A percentile compares a stretch with the other conserved stretches of the same genome.
phyloP scores from a whole-genome alignment of 37 sponge, comb jelly and placozoan species.

The Chondrosia reniformis region DNA sequence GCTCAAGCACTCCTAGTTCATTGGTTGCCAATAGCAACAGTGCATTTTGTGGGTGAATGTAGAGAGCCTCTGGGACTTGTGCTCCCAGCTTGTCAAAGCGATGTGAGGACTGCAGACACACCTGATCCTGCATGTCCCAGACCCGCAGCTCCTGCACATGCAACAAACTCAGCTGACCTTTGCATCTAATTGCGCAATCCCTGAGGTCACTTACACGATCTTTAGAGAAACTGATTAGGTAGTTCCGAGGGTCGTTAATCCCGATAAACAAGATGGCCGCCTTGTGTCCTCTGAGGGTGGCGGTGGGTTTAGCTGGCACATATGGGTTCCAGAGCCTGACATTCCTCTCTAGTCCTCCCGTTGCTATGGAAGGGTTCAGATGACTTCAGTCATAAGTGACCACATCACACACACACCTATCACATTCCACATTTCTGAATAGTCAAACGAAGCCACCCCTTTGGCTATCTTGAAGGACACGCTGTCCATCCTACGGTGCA shows the following conservation, averaged over 20 bases:
- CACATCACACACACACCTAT: constrained; percentile 44
- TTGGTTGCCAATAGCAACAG: constrained; percentile 69
- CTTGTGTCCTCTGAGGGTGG: constrained; percentile 73
- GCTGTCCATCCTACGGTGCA: constrained; percentile 39
- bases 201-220: constrained; percentile 54
- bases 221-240: constrained; percentile 81
- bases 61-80: constrained; percentile 64
- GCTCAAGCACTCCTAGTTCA: constrained; percentile 57
- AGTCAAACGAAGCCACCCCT: constrained; percentile 87
- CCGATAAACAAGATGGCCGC: constrained; percentile 72
- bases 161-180: background rate
- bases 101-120: constrained; percentile 75
- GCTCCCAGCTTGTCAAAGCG: constrained; percentile 41
- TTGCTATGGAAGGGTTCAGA: constrained; percentile 34
- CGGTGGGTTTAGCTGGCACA: constrained; percentile 70
- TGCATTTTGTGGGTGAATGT: constrained; percentile 55
- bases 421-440: constrained; percentile 73
- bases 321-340: constrained; percentile 90
- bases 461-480: constrained; percentile 66
- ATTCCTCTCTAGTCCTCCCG: constrained; percentile 83
- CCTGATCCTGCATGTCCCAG: constrained; percentile 86
- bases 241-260: constrained; percentile 44
- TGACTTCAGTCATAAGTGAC: background rate
- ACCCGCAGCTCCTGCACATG: constrained; percentile 64
- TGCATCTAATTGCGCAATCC: background rate